Percentiles rank a stretch among this genome's conserved stretches.
Conservation (phyloP, 2,888 invertebrate species). For the Ophion ellenae region DNA sequence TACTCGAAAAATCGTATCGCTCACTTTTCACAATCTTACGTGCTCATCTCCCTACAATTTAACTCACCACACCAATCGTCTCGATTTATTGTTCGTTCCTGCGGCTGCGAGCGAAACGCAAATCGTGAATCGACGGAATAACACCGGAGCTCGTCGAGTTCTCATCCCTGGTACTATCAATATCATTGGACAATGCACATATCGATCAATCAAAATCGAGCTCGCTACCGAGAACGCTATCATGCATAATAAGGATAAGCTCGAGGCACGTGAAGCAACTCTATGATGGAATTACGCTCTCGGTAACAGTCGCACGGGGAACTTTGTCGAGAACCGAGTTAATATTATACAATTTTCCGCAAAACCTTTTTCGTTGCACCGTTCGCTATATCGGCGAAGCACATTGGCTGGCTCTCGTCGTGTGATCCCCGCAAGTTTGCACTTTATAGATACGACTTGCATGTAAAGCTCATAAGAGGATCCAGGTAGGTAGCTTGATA, state of each 20-base stretch:
- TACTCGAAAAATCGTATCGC: background rate
- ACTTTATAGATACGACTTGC: background rate
- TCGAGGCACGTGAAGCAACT: constrained; percentile 4
- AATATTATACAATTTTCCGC: background rate
- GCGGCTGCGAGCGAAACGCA: too few relatives aligned
- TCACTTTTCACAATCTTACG: background rate
- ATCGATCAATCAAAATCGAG: constrained; percentile 43
- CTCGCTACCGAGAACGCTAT: background rate
- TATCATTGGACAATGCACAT: constrained; percentile 39
- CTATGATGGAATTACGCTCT: constrained; percentile 14
- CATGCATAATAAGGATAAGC: constrained; percentile 12
- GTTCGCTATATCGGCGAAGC: background rate
- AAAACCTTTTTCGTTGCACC: background rate
- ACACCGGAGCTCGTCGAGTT: constrained; percentile 5
- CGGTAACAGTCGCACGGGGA: background rate
- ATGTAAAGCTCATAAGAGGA: background rate
- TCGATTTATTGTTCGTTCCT: background rate
- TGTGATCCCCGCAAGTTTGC: background rate
- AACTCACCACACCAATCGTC: background rate
- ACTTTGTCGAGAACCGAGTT: constrained; percentile 14
- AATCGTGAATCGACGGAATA: too few relatives aligned
- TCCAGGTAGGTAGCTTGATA: background rate
- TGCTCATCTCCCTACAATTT: background rate
- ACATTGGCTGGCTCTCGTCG: background rate
- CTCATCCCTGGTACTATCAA: background rate